phyloP scores from a whole-genome alignment of 2,888 invertebrate genomes.

The Lasioglossum vierecki region DNA sequence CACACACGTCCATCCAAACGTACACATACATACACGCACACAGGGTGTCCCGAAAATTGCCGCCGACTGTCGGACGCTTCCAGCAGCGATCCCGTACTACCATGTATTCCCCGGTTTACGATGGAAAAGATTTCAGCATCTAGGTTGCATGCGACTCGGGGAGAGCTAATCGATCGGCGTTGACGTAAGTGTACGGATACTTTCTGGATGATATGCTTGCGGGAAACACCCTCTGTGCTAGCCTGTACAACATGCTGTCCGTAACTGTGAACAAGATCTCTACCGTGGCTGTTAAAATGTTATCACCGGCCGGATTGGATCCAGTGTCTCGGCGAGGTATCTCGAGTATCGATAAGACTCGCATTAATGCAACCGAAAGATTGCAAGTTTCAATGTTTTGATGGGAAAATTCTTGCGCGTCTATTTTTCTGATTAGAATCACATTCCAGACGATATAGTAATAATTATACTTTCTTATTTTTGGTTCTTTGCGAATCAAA shows the following conservation, averaged over 20 bases:
- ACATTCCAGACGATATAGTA: too few species aligned
- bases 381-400: background rate
- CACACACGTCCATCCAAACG: background rate
- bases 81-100: too few species aligned
- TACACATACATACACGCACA: background rate
- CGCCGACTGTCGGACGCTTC: background rate
- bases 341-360: background rate
- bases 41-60: constrained; percentile 43
- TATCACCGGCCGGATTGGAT: too few species aligned
- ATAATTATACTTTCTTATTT: too few species aligned
- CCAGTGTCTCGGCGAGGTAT: too few species aligned
- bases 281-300: too few species aligned
- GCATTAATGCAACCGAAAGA: background rate
- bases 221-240: background rate
- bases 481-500: too few species aligned
- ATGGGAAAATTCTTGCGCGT: background rate
- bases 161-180: background rate
- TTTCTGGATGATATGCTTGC: background rate
- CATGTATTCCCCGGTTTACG: background rate
- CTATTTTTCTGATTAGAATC: background rate
- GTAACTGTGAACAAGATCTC: too few species aligned
- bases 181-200: background rate
- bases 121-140: constrained; percentile 17
- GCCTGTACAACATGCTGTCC: background rate
- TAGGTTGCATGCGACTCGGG: background rate